Evolutionary conservation across 2,888 invertebrate species (phyloP).

Genomic region (Orchestes rusci): DNA sequence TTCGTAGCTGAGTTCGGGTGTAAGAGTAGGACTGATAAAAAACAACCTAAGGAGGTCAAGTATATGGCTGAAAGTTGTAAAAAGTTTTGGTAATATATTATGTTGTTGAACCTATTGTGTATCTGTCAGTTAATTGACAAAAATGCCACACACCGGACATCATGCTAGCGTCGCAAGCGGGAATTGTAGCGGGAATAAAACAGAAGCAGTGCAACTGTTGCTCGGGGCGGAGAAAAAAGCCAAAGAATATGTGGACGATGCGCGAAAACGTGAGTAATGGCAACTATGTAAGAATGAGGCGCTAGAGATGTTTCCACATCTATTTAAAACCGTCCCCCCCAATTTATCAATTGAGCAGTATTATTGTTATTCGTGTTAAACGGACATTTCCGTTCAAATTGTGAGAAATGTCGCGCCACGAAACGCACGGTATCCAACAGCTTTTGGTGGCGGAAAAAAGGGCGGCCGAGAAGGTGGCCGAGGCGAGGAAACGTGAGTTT

Average conservation of each 20-base stretch:
- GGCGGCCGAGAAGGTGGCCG: slow-evolving; percentile 44
- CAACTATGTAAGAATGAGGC: too few species aligned
- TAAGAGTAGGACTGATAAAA: too few species aligned
- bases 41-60: too few species aligned
- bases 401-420: slow-evolving; percentile 39
- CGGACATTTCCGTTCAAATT: slow-evolving; percentile 2
- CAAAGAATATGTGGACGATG: slow-evolving; percentile 44
- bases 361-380: slow-evolving; percentile 11
- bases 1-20: background rate
- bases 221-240: slow-evolving; percentile 41
- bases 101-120: too few species aligned
- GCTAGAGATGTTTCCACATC: too few species aligned
- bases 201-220: slow-evolving; percentile 35
- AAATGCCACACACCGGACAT: too few species aligned
- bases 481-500: slow-evolving; percentile 44
- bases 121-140: too few species aligned
- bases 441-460: slow-evolving; percentile 41
- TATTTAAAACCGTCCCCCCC: too few species aligned
- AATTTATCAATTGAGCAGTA: slow-evolving; percentile 26
- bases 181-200: background rate
- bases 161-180: background rate
- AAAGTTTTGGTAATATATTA: too few species aligned
- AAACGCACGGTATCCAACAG: slow-evolving; percentile 45
- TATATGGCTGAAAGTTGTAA: too few species aligned
- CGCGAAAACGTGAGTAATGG: slow-evolving; percentile 46